Conservation (phyloP, 2,888 invertebrate species). For the Eristalis pertinax region DNA sequence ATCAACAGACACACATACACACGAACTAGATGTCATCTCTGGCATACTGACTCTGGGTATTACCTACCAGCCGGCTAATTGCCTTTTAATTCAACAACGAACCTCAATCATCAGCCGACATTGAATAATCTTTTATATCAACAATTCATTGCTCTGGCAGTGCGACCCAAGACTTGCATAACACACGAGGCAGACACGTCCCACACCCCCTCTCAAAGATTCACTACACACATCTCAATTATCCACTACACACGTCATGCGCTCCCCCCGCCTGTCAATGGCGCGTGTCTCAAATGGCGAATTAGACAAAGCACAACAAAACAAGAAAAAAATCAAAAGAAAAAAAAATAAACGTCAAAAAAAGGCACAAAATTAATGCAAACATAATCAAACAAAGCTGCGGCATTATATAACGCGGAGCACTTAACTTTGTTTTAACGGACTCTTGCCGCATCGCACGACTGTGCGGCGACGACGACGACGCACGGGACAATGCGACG, state of each 20-base stretch:
- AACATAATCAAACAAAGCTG: conserved; percentile 7
- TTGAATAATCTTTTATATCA: not conserved
- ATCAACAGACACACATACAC: not conserved
- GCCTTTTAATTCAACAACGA: not conserved
- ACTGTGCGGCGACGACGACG: not conserved
- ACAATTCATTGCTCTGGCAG: not conserved
- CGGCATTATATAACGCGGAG: conserved; percentile 30
- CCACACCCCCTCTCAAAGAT: not conserved
- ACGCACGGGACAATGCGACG: not conserved
- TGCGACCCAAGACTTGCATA: not conserved
- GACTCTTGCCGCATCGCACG: conserved; percentile 23
- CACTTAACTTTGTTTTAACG: conserved; percentile 24
- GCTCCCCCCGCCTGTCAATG: conserved; percentile 1
- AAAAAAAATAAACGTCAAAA: conserved; percentile 11
- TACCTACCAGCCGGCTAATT: not conserved
- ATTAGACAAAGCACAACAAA: conserved; percentile 22
- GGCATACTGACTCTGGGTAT: not conserved
- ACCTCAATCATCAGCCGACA: not conserved
- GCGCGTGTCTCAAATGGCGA: conserved; percentile 12
- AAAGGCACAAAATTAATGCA: not conserved
- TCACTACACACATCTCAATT: conserved; percentile 6
- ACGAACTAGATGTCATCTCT: not conserved
- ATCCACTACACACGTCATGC: not conserved
- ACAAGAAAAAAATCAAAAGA: not conserved
- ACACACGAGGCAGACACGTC: not conserved